Evolutionary conservation across 2,797 vertebrate species (phyloP), one percentile per base, ranked within the genome.

Genomic region (Argentina silus): DNA sequence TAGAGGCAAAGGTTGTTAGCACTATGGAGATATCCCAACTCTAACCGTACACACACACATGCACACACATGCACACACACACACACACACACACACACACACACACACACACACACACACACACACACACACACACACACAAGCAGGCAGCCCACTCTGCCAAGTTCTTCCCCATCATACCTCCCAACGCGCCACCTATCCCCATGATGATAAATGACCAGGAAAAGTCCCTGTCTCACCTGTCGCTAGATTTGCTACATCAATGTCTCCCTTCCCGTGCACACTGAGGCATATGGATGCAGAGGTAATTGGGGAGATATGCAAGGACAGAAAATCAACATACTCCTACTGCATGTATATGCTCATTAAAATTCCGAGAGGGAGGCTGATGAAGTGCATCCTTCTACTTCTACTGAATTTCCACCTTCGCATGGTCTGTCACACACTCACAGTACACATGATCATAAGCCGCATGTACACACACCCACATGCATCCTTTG

Each of bases 141-240:
- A 45, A 19, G 57, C 50, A 84, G 55, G 9, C 66, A 83, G 27
- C 60, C 12, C 11, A 51, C 10, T 9, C 50, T 36, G 84, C 87
- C 88, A 86, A 87, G 85, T 75, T 81, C 83, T 2, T 88, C 67
- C 81, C 85, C 83, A 82, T 51, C 10, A 51, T 81, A 78, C 76
- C 83, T 61, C 73, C 73, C 79, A 87, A 85, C 69, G 73, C 87
- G 77, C 70, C 79, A 72, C 79, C 72, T 83, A 79, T 86, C 82
- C 76, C 71, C 70, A 62, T 74, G 72, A 70, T 90, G 88, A 91
- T 89, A 83, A 88, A 91, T 89, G 86, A 88, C 85, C 81, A 77
- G 76, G 69, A 81, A 81, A 85, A 84, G 70, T 74, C 69, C 60
- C 55, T 56, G 79, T 68, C 73, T 78, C 81, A 88, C 77, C 77